Percentiles rank a stretch among this genome's conserved stretches.
These are phyloP conservation scores for Malthinus seriepunctatus DNA, from an alignment of 2,888 invertebrate species.

Conservation along the genomic window DNA sequence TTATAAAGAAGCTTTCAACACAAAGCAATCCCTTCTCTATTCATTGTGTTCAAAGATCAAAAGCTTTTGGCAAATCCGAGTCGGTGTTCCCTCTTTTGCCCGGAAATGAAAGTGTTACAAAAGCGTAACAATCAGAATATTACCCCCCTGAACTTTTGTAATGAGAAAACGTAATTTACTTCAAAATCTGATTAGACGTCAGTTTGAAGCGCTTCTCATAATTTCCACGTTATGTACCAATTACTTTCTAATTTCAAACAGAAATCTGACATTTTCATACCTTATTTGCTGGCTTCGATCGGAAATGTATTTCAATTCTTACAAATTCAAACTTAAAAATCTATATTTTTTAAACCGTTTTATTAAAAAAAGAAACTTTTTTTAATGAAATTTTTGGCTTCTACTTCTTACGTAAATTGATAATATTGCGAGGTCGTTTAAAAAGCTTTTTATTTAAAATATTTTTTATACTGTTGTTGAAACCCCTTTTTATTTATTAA, in stretches of 20 bases:
- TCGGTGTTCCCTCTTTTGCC: slow-evolving; percentile 34
- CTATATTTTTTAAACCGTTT: background rate
- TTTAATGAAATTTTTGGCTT: no score
- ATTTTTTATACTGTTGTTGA: background rate
- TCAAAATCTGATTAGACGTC: slow-evolving; percentile 44
- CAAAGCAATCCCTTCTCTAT: slow-evolving; percentile 35
- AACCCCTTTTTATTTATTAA: slow-evolving; percentile 25
- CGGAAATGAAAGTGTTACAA: slow-evolving; percentile 50
- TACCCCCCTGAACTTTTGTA: slow-evolving; percentile 45
- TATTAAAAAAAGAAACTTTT: no score
- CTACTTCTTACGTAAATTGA: no score
- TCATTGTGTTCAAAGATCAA: slow-evolving; percentile 41
- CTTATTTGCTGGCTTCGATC: slow-evolving; percentile 9
- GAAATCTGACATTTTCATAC: slow-evolving; percentile 25
- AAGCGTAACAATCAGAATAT: slow-evolving; percentile 45
- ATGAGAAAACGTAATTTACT: slow-evolving; percentile 49
- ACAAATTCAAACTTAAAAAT: background rate
- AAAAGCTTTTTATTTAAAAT: background rate
- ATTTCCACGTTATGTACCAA: slow-evolving; percentile 41
- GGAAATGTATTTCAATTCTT: slow-evolving; percentile 11
- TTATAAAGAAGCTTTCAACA: slow-evolving; percentile 36
- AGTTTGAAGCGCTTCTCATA: slow-evolving; percentile 38
- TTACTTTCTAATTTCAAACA: slow-evolving; percentile 40
- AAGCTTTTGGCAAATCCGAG: slow-evolving; percentile 39
- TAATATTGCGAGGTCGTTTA: no score